Base-by-base conservation (phyloP, 2,888 invertebrate genomes). In the Lithophane semibrunnea region DNA sequence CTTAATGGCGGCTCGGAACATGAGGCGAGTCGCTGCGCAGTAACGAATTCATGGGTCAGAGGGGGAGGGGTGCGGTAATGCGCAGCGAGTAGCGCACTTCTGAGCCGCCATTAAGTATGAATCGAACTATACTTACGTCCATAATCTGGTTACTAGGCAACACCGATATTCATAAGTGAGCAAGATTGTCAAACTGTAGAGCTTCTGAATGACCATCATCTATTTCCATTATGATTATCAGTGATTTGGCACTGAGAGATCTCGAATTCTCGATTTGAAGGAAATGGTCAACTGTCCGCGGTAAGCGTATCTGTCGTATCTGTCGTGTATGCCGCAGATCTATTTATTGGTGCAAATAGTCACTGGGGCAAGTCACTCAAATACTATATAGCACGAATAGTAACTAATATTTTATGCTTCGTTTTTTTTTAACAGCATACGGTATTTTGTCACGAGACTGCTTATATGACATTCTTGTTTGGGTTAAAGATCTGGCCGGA, bases 381-480 rank as follows among this genome's bases (percentile, higher is more conserved):
- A n/a, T n/a, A n/a, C n/a, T n/a, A n/a, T n/a, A 21, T 2, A 56
- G 2, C 52, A n/a, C 0, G 0, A 29, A 63, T n/a, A 47, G 64
- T 29, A 21, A 82, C 58, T 79, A 79, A 79, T 79, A 61, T 60
- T 63, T 54, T 47, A 61, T 79, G 79, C 77, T 54, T 79, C 75
- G 64, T 78, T 82, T 77, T 80, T 80, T 80, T 77, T 79, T 75
- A 82, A 76, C 79, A 79, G 79, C 82, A 66, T 66, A 79, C 52
- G 3, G 73, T 77, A 54, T 82, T 79, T 76, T 54, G 77, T 66
- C 65, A 13, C 75, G 81, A 58, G 75, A 12, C 76, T n/a, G 64
- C 56, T 81, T 58, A 13, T 52, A 24, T 61, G 37, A 10, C 24
- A 10, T 65, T 37, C 54, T 18, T 82, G 65, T 65, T 76, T 82